Percentiles rank a stretch among this genome's conserved stretches.
Conservation (phyloP, 2,113 vertebrate species). For the Eurystomus gularis region DNA sequence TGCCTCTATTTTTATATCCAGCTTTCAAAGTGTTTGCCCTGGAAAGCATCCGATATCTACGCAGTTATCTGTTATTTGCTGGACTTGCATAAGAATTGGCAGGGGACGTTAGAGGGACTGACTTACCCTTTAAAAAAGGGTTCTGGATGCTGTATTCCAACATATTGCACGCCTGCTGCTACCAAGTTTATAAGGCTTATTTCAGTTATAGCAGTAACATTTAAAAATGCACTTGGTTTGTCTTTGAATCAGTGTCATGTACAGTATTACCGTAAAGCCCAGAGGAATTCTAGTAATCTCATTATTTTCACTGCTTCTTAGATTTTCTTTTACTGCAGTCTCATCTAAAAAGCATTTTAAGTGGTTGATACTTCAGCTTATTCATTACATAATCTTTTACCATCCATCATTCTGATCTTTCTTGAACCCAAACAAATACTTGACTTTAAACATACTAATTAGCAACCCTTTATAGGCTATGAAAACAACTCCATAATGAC, state of each 20-base stretch:
- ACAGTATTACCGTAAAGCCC: not conserved
- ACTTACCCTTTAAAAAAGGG: not conserved
- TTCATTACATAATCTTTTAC: not conserved
- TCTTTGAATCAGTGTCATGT: not conserved
- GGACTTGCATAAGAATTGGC: not conserved
- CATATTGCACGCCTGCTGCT: not conserved
- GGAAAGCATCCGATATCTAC: not conserved
- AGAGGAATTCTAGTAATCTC: not conserved
- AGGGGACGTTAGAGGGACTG: not conserved
- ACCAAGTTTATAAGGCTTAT: not conserved
- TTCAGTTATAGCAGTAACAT: not conserved
- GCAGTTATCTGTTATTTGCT: not conserved
- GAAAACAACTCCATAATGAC: not conserved
- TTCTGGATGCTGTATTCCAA: not conserved
- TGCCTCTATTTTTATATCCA: not conserved
- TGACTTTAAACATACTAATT: not conserved
- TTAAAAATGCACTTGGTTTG: not conserved
- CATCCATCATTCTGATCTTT: not conserved
- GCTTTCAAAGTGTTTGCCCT: not conserved
- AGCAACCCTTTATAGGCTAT: not conserved
- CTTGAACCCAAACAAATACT: not conserved
- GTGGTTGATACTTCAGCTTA: not conserved
- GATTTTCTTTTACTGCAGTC: not conserved
- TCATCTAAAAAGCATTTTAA: not conserved
- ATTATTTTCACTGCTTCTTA: not conserved